phyloP scores from a whole-genome alignment of 2,888 invertebrate genomes.

The Cerastis leucographa region DNA sequence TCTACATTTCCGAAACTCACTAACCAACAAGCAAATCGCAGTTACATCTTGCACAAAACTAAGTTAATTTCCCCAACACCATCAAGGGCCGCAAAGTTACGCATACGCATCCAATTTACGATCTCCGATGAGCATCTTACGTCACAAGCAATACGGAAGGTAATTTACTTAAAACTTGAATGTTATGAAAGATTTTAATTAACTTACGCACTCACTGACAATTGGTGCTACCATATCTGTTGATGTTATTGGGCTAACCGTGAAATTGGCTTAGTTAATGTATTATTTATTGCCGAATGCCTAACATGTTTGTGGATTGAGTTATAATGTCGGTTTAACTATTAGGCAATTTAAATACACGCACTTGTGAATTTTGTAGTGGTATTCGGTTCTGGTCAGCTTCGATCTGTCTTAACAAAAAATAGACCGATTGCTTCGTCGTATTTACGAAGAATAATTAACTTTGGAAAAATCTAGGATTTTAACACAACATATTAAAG shows the following conservation, averaged over 20 bases:
- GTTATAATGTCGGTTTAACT: neutral
- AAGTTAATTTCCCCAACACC: constrained; percentile 26
- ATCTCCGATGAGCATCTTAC: constrained; percentile 59
- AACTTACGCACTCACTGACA: constrained; percentile 39
- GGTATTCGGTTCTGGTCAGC: neutral
- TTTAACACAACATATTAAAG: too few species aligned
- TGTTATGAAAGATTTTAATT: constrained; percentile 64
- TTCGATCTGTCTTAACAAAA: too few species aligned
- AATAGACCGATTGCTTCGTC: too few species aligned
- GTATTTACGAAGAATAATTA: too few species aligned
- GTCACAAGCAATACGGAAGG: constrained; percentile 63
- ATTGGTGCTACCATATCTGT: constrained; percentile 40
- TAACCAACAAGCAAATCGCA: neutral
- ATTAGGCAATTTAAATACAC: neutral
- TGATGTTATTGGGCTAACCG: constrained; percentile 28
- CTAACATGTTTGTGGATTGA: constrained; percentile 2
- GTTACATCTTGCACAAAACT: constrained; percentile 20
- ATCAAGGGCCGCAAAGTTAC: constrained; percentile 45
- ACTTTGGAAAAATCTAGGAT: too few species aligned
- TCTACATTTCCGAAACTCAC: neutral
- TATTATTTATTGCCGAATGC: neutral
- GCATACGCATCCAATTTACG: constrained; percentile 61
- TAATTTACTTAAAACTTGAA: constrained; percentile 51
- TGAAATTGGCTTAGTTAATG: constrained; percentile 34
- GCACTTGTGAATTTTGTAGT: neutral